A percentile compares a stretch with the other conserved stretches of the same genome.
Conservation (phyloP, 2,888 invertebrate species). For the Caenorhabditis imperialis region DNA sequence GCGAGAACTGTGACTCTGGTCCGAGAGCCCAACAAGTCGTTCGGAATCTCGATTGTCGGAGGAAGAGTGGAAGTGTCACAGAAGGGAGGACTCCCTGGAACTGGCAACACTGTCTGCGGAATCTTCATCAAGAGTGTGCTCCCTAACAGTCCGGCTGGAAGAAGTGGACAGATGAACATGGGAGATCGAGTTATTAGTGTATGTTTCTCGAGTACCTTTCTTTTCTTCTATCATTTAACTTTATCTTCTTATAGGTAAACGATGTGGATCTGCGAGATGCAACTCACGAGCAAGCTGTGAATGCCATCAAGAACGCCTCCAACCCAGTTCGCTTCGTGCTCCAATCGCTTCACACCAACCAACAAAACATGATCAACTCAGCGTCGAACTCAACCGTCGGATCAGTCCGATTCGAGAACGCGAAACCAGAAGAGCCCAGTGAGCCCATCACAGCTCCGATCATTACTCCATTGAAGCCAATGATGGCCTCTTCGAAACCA, state of each 20-base stretch:
- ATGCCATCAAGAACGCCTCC: slow-evolving; percentile 91
- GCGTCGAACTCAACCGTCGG: slow-evolving; percentile 66
- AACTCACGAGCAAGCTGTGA: slow-evolving; percentile 93
- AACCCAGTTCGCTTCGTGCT: slow-evolving; percentile 91
- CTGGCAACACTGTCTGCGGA: slow-evolving; percentile 87
- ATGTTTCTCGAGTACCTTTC: slow-evolving; percentile 44
- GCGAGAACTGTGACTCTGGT: slow-evolving; percentile 85
- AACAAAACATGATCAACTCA: slow-evolving; percentile 63
- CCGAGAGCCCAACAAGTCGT: slow-evolving; percentile 86
- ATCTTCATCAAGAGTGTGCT: slow-evolving; percentile 98
- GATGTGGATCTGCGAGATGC: slow-evolving; percentile 91
- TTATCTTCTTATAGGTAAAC: slow-evolving; percentile 84
- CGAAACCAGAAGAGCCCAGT: slow-evolving; percentile 34
- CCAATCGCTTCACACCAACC: slow-evolving; percentile 83
- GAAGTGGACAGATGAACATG: slow-evolving; percentile 83
- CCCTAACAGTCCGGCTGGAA: slow-evolving; percentile 92
- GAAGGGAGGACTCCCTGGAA: slow-evolving; percentile 79
- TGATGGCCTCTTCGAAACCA: slow-evolving; percentile 31
- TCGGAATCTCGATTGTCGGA: slow-evolving; percentile 95
- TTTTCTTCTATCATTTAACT: neutral
- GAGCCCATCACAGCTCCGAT: slow-evolving; percentile 18
- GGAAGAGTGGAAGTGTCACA: slow-evolving; percentile 85
- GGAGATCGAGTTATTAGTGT: slow-evolving; percentile 81
- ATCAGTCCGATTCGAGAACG: slow-evolving; percentile 60
- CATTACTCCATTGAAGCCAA: slow-evolving; percentile 47